Evolutionary conservation across 2,113 vertebrate genomes (phyloP).

Genomic region (Camarhynchus parvulus): DNA sequence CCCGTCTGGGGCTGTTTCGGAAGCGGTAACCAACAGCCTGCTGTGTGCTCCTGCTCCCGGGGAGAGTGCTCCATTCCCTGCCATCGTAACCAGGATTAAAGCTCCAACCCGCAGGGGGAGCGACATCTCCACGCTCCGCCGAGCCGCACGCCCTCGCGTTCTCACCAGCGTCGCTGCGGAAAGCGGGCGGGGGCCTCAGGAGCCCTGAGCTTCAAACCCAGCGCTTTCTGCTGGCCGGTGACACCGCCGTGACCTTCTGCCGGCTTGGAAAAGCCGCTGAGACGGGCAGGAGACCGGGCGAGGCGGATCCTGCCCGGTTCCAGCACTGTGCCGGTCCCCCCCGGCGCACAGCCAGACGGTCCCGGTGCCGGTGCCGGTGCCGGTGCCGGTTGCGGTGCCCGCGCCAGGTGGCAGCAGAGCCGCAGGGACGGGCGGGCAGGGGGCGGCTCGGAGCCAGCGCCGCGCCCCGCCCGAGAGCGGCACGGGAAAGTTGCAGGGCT

Average conservation of each 20-base stretch:
- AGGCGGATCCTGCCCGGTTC: background rate
- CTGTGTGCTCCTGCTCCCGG: rapidly evolving
- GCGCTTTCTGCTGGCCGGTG: rapidly evolving
- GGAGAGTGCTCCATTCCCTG: rapidly evolving
- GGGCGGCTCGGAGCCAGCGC: background rate
- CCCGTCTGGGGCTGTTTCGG: background rate
- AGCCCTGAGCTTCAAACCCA: background rate
- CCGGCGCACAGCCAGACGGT: too few relatives aligned
- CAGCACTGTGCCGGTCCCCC: too few relatives aligned
- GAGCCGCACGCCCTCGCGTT: rapidly evolving
- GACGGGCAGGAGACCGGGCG: rapidly evolving
- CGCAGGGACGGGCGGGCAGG: background rate
- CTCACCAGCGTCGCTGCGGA: background rate
- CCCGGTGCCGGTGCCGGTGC: too few relatives aligned
- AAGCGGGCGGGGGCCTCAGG: background rate
- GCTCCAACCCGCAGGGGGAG: too few relatives aligned
- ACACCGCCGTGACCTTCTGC: too few relatives aligned
- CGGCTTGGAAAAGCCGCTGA: rapidly evolving
- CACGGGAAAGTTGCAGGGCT: background rate
- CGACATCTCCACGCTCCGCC: rapidly evolving
- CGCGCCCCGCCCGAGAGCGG: background rate
- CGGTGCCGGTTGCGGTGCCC: background rate
- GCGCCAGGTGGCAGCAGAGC: background rate
- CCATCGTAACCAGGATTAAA: rapidly evolving
- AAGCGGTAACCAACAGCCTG: background rate